phyloP scores from a whole-genome alignment of 2,113 vertebrate genomes.

The Actinemys pallida region DNA sequence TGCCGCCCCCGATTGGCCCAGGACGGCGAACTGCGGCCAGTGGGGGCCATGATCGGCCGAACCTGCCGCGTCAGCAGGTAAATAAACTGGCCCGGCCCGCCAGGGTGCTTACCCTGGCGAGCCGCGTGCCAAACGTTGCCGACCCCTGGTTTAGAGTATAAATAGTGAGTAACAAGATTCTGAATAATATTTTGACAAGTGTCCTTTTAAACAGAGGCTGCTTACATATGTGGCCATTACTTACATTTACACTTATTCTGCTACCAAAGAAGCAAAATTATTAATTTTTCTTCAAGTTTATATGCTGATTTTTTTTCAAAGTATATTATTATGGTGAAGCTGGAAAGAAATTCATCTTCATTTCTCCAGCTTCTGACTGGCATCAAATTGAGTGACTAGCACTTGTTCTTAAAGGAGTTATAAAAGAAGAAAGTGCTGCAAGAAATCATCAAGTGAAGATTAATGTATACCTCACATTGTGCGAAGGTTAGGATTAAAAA shows the following conservation, averaged over 20 bases:
- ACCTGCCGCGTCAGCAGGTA: too few species aligned
- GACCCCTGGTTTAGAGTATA: slow-evolving; percentile 9
- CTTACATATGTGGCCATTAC: slow-evolving; percentile 67
- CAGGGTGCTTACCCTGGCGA: too few species aligned
- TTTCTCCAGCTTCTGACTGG: slow-evolving; percentile 37
- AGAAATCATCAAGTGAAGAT: slow-evolving; percentile 26
- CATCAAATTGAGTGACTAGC: neutral
- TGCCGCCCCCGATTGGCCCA: too few species aligned
- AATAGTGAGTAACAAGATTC: slow-evolving; percentile 58
- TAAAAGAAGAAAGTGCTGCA: neutral
- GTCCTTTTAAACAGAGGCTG: slow-evolving; percentile 31
- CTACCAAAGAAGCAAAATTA: slow-evolving; percentile 37
- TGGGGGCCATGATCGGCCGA: too few species aligned
- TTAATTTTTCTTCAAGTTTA: slow-evolving; percentile 49
- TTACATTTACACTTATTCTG: slow-evolving; percentile 39
- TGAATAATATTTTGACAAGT: slow-evolving; percentile 65
- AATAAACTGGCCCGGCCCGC: too few species aligned
- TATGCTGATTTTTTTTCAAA: neutral
- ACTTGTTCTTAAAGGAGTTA: neutral
- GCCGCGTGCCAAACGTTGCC: too few species aligned
- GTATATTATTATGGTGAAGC: neutral
- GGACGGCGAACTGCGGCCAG: too few species aligned
- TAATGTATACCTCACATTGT: slow-evolving; percentile 6
- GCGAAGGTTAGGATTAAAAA: neutral
- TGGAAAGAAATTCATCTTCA: neutral